A percentile compares a stretch with the other conserved stretches of the same genome.
These are phyloP conservation scores for Pipistrellus pygmaeus DNA, from an alignment of 2,797 vertebrate species.

Conservation along the genomic window DNA sequence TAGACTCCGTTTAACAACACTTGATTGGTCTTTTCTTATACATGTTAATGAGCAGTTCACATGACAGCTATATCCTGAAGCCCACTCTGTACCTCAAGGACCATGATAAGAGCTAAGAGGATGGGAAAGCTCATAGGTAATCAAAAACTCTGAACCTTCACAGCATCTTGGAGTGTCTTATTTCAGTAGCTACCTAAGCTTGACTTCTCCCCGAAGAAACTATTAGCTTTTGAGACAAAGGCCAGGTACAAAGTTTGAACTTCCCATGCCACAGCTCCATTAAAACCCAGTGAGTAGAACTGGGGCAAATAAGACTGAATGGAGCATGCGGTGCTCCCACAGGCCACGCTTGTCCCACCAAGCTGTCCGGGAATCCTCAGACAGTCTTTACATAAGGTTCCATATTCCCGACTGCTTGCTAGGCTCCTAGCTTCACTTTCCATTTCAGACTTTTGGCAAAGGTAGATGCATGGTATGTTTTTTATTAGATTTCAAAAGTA, in stretches of 20 bases:
- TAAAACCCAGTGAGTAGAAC: neutral
- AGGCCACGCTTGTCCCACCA: neutral
- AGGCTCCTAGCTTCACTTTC: neutral
- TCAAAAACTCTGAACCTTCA: neutral
- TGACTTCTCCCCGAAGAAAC: neutral
- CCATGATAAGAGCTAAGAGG: neutral
- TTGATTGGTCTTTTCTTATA: neutral
- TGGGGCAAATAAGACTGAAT: neutral
- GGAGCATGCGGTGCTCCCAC: neutral
- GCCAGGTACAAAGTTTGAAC: neutral
- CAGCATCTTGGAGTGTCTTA: neutral
- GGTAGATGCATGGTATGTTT: neutral
- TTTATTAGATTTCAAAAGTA: constrained; percentile 47
- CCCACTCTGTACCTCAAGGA: neutral
- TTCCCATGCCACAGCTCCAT: neutral
- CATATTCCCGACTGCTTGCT: neutral
- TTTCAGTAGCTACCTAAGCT: neutral
- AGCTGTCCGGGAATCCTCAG: fast-evolving
- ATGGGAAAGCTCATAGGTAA: neutral
- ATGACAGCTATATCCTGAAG: neutral
- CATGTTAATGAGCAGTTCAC: neutral
- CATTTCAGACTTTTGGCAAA: constrained; percentile 15
- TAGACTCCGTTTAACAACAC: neutral
- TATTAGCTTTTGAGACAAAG: neutral
- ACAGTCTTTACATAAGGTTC: neutral